phyloP scores from a whole-genome alignment of 2,113 vertebrate genomes.

The Rhinopomastus cyanomelas region DNA sequence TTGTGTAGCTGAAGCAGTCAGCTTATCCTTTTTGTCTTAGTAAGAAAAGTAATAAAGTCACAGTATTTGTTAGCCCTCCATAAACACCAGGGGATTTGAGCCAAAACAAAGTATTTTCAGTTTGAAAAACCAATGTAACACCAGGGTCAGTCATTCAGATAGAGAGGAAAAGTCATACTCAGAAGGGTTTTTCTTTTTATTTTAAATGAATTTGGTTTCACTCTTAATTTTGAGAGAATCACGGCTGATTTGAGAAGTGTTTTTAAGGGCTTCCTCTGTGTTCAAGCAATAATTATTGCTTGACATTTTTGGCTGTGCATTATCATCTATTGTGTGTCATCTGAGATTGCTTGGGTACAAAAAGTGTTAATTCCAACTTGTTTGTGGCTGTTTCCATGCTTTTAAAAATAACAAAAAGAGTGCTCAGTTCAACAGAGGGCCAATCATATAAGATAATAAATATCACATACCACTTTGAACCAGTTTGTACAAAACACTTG shows the following conservation, averaged over 20 bases:
- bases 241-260: background rate
- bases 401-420: background rate
- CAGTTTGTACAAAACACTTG: background rate
- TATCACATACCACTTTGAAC: background rate
- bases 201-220: background rate
- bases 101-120: background rate
- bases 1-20: background rate
- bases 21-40: background rate
- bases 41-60: background rate
- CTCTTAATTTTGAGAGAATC: background rate
- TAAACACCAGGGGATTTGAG: background rate
- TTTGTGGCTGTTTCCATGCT: background rate
- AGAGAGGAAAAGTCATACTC: background rate
- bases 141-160: background rate
- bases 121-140: rapidly evolving
- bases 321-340: background rate
- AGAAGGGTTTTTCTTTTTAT: background rate
- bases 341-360: background rate
- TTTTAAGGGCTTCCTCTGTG: background rate
- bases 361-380: background rate
- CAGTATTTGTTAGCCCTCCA: background rate
- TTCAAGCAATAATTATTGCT: background rate
- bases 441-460: background rate
- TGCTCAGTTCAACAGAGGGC: background rate
- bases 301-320: background rate